Conservation (phyloP, 1,140 invertebrate species). For the Cylas formicarius region DNA sequence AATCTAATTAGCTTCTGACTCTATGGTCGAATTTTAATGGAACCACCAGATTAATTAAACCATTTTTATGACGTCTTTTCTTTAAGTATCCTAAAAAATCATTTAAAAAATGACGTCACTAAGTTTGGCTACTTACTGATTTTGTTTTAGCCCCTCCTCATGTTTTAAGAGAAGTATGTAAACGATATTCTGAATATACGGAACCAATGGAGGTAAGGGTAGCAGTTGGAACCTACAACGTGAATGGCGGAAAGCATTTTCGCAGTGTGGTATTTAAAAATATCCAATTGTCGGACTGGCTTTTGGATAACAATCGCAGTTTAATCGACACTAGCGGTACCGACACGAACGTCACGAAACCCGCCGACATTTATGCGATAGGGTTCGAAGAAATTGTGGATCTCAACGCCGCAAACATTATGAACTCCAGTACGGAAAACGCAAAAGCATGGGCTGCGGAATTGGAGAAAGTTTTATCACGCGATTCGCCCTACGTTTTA, state of each 20-base stretch:
- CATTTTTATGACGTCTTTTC: background rate
- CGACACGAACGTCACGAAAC: constrained; percentile 41
- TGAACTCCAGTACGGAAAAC: constrained; percentile 94
- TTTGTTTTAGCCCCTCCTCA: constrained; percentile 59
- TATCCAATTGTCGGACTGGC: constrained; percentile 87
- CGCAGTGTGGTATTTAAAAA: constrained; percentile 95
- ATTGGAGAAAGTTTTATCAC: constrained; percentile 83
- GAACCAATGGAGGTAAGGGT: constrained; percentile 65
- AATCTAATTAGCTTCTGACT: no score
- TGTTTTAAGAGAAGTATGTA: constrained; percentile 74
- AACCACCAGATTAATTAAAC: no score
- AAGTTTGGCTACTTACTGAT: no score
- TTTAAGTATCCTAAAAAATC: no score
- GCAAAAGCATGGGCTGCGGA: constrained; percentile 94
- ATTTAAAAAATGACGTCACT: no score
- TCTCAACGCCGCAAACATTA: constrained; percentile 96
- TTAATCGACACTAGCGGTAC: constrained; percentile 45
- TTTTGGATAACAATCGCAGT: constrained; percentile 64
- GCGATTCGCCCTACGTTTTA: constrained; percentile 83
- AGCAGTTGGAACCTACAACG: constrained; percentile 95
- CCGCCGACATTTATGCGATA: constrained; percentile 91
- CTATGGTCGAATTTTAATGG: no score
- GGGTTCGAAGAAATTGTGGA: constrained; percentile 99
- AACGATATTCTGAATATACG: constrained; percentile 78
- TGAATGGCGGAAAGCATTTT: constrained; percentile 98